Percentiles rank a stretch among this genome's conserved stretches.
Conservation (phyloP, 2,113 vertebrate species). For the Cynopterus brachyotis region DNA sequence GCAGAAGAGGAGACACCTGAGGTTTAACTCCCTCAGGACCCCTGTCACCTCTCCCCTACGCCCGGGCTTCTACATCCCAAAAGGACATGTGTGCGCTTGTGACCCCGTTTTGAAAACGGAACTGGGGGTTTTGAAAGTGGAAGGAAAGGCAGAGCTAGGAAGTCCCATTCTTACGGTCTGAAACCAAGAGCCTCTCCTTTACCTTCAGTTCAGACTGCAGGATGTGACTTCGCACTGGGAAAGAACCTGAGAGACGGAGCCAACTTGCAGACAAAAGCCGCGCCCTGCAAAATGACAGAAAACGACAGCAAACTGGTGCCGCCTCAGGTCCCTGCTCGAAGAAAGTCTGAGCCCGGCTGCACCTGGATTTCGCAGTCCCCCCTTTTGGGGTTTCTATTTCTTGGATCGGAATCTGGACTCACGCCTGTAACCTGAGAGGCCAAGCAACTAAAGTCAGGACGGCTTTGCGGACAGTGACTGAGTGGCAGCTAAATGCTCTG, state of each 20-base stretch:
- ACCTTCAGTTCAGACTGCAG: not conserved
- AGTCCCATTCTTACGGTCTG: not conserved
- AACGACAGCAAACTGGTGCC: not conserved
- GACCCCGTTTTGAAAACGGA: not conserved
- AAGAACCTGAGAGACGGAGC: not conserved
- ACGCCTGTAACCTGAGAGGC: not conserved
- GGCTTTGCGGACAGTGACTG: not conserved
- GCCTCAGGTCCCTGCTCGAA: not conserved
- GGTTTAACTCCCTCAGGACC: not conserved
- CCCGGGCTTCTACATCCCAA: too few species aligned
- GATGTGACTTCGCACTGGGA: not conserved
- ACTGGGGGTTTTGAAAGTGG: not conserved
- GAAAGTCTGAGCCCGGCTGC: not conserved
- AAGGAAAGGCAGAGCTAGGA: not conserved
- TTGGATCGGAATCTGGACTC: not conserved
- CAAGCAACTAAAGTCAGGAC: not conserved
- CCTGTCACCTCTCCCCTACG: not conserved
- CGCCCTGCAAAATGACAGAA: not conserved
- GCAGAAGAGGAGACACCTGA: not conserved
- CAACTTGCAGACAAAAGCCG: not conserved
- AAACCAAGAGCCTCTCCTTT: not conserved
- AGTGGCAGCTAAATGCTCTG: not conserved
- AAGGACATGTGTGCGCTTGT: rapidly evolving
- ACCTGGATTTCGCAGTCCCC: too few species aligned
- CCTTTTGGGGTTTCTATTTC: not conserved